These are phyloP conservation scores for Protobothrops flavoviridis DNA, from an alignment of 2,113 vertebrate species.

Conservation along the genomic window DNA sequence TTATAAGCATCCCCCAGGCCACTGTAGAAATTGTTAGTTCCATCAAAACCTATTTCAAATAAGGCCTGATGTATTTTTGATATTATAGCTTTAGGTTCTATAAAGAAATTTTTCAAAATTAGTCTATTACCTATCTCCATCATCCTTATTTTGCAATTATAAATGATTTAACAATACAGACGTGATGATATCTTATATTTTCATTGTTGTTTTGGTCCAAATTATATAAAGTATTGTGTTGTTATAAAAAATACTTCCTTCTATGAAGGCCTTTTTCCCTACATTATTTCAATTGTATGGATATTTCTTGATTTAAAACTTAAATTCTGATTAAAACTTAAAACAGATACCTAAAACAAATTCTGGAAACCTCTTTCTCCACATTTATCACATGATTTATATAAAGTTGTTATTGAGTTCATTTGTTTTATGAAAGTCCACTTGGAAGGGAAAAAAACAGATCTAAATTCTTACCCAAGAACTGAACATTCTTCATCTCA, in stretches of 20 bases:
- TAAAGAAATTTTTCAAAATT: not conserved
- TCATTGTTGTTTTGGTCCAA: not conserved
- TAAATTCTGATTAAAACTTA: not conserved
- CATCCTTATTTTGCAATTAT: not conserved
- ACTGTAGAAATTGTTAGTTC: not conserved
- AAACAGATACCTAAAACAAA: not conserved
- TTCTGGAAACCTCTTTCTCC: not conserved
- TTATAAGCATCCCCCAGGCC: not conserved
- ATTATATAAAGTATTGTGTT: not conserved
- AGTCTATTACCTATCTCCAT: not conserved
- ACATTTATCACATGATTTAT: not conserved
- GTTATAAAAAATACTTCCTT: not conserved
- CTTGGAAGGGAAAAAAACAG: not conserved
- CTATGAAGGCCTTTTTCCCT: not conserved
- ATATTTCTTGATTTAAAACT: not conserved
- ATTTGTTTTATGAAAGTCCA: not conserved
- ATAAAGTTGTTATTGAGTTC: not conserved
- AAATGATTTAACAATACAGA: not conserved
- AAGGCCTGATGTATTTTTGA: not conserved
- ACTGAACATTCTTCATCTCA: not conserved
- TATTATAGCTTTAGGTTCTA: not conserved
- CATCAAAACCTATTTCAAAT: not conserved
- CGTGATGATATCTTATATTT: not conserved
- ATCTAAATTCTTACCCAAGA: not conserved
- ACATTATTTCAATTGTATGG: not conserved